Evolutionary conservation across 2,888 invertebrate genomes (phyloP).

Genomic region (Colostygia pectinataria): DNA sequence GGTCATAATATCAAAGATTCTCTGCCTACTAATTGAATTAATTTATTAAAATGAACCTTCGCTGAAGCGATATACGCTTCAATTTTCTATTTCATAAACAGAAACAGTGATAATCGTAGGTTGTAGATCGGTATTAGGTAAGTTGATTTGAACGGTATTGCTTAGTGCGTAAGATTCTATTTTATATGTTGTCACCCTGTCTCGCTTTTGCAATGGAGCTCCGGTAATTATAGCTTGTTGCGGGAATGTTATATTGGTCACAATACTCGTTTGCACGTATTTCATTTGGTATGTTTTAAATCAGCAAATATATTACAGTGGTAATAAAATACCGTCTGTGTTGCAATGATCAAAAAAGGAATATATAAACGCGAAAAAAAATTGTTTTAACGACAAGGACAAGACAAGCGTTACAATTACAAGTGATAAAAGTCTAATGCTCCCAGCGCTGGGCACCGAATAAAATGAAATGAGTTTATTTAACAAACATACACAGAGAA

Average conservation of each 20-base stretch:
- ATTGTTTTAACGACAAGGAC: too few relatives aligned
- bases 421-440: too few relatives aligned
- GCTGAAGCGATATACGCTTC: slow-evolving; percentile 58
- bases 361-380: too few relatives aligned
- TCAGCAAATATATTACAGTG: slow-evolving; percentile 4
- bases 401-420: too few relatives aligned
- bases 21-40: slow-evolving; percentile 56
- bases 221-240: slow-evolving; percentile 27
- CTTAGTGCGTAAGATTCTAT: slow-evolving; percentile 39
- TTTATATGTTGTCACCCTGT: slow-evolving; percentile 59
- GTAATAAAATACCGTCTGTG: not conserved
- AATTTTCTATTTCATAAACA: slow-evolving; percentile 40
- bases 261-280: slow-evolving; percentile 23
- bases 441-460: too few relatives aligned
- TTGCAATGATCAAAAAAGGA: too few relatives aligned
- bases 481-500: too few relatives aligned
- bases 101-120: too few relatives aligned
- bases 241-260: slow-evolving; percentile 27
- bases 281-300: slow-evolving; percentile 35
- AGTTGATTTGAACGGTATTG: slow-evolving; percentile 45
- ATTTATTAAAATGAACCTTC: slow-evolving; percentile 38
- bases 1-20: slow-evolving; percentile 79
- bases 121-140: slow-evolving; percentile 43
- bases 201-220: slow-evolving; percentile 55
- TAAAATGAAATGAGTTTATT: too few relatives aligned